Conservation (phyloP, 2,888 invertebrate species). For the Micropterix aruncella region DNA sequence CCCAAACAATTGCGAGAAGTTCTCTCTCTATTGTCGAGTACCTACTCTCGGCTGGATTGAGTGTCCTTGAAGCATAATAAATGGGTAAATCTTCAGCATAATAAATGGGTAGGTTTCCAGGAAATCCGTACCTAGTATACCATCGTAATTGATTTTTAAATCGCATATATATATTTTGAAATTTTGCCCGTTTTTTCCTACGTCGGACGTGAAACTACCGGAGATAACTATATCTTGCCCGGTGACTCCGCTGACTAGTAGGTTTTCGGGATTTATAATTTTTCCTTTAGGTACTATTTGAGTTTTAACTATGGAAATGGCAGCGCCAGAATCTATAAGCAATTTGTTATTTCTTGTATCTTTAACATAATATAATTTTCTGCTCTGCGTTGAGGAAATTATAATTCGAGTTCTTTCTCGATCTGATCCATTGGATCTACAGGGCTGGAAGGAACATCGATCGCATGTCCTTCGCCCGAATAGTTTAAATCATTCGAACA, state of each 20-base stretch:
- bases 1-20: constrained; percentile 18
- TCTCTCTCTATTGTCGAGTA: constrained; percentile 20
- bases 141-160: neutral
- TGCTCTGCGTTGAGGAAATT: too few species aligned
- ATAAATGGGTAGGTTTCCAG: neutral
- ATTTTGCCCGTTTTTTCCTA: neutral
- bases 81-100: constrained; percentile 14
- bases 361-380: too few species aligned
- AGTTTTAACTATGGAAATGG: neutral
- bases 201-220: neutral
- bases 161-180: neutral
- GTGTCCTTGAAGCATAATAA: constrained; percentile 16
- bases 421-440: too few species aligned
- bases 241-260: neutral
- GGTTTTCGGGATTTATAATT: neutral
- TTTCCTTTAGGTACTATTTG: neutral
- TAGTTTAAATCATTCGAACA: too few species aligned
- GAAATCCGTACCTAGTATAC: too few species aligned
- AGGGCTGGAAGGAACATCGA: too few species aligned
- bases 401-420: too few species aligned
- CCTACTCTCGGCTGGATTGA: constrained; percentile 13
- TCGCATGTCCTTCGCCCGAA: too few species aligned
- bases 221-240: neutral
- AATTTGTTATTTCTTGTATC: too few species aligned
- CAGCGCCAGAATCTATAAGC: neutral